Evolutionary conservation across 2,113 vertebrate genomes (phyloP).

Genomic region (Pterocles burchelli): DNA sequence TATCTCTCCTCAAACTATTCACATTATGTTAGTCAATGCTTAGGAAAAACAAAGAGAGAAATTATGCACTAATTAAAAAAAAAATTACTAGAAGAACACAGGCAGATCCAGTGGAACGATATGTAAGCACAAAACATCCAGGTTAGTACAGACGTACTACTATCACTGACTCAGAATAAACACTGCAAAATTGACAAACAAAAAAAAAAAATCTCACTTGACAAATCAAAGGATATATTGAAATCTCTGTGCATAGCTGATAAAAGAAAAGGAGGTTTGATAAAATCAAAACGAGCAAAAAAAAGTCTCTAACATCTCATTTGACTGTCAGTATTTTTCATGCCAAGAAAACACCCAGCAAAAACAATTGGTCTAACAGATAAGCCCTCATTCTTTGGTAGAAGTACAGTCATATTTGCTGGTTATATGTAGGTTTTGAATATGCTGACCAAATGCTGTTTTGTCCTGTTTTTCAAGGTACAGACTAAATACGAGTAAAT

Average conservation of each 20-base stretch:
- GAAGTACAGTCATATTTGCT: not conserved
- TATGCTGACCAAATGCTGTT: not conserved
- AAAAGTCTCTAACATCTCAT: not conserved
- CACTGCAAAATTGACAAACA: not conserved
- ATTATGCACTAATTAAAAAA: not conserved
- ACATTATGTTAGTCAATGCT: not conserved
- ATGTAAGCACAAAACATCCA: not conserved
- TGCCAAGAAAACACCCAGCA: not conserved
- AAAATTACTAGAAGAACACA: not conserved
- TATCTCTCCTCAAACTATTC: not conserved
- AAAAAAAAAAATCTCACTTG: not conserved
- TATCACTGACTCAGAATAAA: not conserved
- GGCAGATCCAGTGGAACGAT: not conserved
- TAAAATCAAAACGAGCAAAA: not conserved
- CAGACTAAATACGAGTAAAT: not conserved
- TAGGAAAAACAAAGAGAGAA: not conserved
- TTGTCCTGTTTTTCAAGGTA: not conserved
- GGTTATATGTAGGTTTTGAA: not conserved
- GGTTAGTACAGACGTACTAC: not conserved
- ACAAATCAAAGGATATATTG: not conserved
- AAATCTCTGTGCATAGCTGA: not conserved
- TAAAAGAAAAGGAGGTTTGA: not conserved
- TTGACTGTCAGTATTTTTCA: not conserved
- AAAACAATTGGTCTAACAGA: not conserved
- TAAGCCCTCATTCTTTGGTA: not conserved